These are phyloP conservation scores for Dendrocincla tyrannina DNA, from an alignment of 2,797 vertebrate species.

Conservation along the genomic window DNA sequence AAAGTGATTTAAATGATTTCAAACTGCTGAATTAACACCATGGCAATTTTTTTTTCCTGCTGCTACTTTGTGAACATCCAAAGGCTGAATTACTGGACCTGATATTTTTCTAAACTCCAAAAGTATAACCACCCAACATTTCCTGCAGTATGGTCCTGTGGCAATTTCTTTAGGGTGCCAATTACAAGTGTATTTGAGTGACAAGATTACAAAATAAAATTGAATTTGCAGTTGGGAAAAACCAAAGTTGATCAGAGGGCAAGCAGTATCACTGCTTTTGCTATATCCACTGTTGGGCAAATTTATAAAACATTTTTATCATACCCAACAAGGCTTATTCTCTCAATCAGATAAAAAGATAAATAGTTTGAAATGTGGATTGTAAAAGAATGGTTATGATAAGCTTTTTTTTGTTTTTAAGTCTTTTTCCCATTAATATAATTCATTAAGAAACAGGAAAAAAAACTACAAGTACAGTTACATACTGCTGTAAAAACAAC, in stretches of 20 bases:
- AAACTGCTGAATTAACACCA: neutral
- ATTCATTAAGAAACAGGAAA: neutral
- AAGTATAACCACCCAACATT: neutral
- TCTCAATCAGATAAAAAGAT: neutral
- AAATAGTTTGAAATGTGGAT: neutral
- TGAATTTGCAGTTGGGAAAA: neutral
- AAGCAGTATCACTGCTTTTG: neutral
- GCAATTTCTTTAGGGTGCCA: neutral
- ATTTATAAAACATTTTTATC: neutral
- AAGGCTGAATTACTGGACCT: neutral
- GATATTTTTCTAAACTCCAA: neutral
- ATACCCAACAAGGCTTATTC: neutral
- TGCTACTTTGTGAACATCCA: neutral
- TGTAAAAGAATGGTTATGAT: neutral
- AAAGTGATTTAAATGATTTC: neutral
- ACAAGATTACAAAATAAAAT: neutral
- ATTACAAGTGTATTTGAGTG: neutral
- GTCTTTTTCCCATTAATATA: neutral
- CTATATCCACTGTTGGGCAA: neutral
- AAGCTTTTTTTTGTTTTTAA: neutral
- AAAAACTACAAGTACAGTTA: neutral
- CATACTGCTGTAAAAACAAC: neutral
- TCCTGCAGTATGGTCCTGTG: neutral
- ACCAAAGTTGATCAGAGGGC: neutral
- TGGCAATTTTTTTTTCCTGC: neutral